Evolutionary conservation across 2,888 invertebrate genomes (phyloP).

Genomic region (Philhelius pedissequus): DNA sequence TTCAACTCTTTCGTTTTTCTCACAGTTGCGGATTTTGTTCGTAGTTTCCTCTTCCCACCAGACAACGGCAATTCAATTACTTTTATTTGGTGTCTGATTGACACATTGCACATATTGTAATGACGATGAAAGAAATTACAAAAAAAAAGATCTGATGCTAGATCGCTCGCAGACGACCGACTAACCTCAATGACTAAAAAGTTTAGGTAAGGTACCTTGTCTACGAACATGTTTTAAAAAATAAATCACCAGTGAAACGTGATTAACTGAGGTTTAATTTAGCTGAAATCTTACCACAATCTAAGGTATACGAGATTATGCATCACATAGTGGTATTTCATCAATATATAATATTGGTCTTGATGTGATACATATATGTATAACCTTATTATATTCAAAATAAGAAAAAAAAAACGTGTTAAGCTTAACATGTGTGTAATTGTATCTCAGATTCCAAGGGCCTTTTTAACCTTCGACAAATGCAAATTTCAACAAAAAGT

Average conservation of each 20-base stretch:
- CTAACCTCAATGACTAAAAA: conserved; percentile 50
- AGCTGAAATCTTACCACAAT: neutral
- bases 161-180: conserved; percentile 49
- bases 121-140: conserved; percentile 3
- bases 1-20: conserved; percentile 49
- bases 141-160: conserved; percentile 1
- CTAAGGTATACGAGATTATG: neutral
- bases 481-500: neutral
- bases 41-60: neutral
- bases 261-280: conserved; percentile 11
- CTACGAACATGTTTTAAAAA: neutral
- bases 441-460: neutral
- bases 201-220: too few species aligned
- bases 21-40: conserved; percentile 34
- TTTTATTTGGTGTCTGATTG: conserved; percentile 34
- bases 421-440: neutral
- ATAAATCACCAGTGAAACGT: conserved; percentile 2
- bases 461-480: neutral
- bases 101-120: conserved; percentile 34
- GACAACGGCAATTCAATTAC: conserved; percentile 59
- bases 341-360: neutral
- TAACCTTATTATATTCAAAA: neutral
- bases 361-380: neutral
- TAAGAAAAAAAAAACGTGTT: neutral
- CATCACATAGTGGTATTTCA: neutral